Conservation (phyloP, 2,113 vertebrate species). For the Pelecanus crispus region DNA sequence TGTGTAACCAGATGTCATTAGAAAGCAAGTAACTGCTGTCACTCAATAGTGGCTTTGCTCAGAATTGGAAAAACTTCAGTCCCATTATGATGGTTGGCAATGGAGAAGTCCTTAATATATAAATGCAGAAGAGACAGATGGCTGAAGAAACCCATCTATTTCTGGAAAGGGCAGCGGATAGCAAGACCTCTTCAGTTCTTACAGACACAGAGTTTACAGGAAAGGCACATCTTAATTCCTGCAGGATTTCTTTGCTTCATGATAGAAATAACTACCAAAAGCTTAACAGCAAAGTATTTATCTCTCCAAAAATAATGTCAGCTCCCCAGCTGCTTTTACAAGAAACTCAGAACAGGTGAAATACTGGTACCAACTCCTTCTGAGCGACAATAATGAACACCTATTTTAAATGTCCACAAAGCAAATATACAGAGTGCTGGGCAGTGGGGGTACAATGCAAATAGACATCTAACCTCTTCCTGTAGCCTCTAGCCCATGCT, state of each 20-base stretch:
- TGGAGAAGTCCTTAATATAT: background rate
- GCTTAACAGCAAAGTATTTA: background rate
- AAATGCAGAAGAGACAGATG: background rate
- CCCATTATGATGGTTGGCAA: background rate
- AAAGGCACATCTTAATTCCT: background rate
- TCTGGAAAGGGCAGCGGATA: background rate
- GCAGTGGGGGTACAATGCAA: background rate
- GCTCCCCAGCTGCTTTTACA: background rate
- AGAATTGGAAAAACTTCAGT: background rate
- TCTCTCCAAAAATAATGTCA: background rate
- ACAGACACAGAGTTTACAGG: background rate
- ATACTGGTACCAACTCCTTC: background rate
- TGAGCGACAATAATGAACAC: accelerated
- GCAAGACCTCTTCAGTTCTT: background rate
- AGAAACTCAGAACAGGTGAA: background rate
- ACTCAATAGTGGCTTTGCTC: background rate
- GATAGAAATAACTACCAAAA: background rate
- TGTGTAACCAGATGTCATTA: background rate
- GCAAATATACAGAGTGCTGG: background rate
- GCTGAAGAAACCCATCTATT: background rate
- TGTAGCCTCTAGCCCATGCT: background rate
- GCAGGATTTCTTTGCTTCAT: background rate
- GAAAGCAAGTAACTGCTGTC: background rate
- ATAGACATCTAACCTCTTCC: background rate
- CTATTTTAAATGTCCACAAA: background rate